Evolutionary conservation across 1,140 invertebrate genomes (phyloP).

Genomic region (Temnothorax nylanderi): DNA sequence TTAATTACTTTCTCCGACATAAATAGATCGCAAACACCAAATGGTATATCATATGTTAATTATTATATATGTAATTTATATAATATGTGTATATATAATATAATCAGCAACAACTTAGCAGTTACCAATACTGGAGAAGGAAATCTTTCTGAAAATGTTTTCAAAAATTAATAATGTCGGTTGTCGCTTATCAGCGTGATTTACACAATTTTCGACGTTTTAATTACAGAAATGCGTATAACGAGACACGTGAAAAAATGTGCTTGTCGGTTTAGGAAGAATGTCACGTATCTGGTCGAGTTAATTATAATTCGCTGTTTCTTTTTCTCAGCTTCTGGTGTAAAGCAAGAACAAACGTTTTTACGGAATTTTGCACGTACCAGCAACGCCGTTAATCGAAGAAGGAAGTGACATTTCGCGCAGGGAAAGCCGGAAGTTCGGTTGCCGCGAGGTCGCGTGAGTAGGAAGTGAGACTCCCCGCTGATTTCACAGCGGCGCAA

Average conservation of each 20-base stretch:
- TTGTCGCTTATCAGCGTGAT: background rate
- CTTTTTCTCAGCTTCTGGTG: too few species aligned
- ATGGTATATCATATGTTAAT: background rate
- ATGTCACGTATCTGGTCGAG: background rate
- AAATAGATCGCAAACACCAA: background rate
- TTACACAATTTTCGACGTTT: background rate
- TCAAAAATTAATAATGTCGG: background rate
- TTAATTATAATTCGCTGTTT: background rate
- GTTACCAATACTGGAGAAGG: background rate
- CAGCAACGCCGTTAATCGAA: constrained; percentile 29
- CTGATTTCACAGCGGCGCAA: constrained; percentile 59
- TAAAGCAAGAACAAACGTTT: constrained; percentile 39
- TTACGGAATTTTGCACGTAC: constrained; percentile 44
- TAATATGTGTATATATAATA: background rate
- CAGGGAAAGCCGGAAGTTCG: constrained; percentile 72
- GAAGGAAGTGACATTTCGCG: constrained; percentile 70
- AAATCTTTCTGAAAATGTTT: background rate
- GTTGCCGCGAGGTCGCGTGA: constrained; percentile 58
- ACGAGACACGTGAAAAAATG: constrained; percentile 31
- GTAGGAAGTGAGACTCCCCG: constrained; percentile 53
- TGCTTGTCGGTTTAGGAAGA: constrained; percentile 12
- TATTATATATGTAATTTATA: background rate
- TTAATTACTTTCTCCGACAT: background rate
- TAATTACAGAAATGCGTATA: background rate
- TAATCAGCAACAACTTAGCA: background rate